A percentile compares a stretch with the other conserved stretches of the same genome.
Evolutionary conservation across 2,888 invertebrate species (phyloP).

Genomic region (Peribatodes rhomboidaria): DNA sequence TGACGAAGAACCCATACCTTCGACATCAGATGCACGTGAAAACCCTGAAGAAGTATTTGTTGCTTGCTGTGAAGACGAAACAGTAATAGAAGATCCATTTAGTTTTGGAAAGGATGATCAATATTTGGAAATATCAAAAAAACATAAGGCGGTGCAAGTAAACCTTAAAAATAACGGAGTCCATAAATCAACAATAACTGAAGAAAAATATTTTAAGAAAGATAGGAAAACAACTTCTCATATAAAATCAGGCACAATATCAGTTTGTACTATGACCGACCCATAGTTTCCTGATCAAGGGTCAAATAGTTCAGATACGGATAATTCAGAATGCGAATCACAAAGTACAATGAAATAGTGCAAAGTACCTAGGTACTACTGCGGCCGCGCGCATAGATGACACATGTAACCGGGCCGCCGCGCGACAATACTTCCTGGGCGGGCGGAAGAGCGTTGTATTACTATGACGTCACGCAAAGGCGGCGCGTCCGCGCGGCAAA

Average conservation of each 20-base stretch:
- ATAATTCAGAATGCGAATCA: background rate
- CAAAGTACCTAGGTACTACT: too few relatives aligned
- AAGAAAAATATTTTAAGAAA: background rate
- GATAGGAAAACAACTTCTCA: background rate
- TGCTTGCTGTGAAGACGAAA: constrained; percentile 1
- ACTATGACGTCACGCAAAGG: too few relatives aligned
- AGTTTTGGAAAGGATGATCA: constrained; percentile 1
- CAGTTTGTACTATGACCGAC: background rate
- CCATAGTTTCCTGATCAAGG: background rate
- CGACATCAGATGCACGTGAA: background rate
- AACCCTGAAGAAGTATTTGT: constrained; percentile 1
- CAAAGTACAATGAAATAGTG: too few relatives aligned
- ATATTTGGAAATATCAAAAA: background rate
- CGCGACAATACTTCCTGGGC: too few relatives aligned
- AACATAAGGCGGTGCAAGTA: constrained; percentile 1
- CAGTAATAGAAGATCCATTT: constrained; percentile 3
- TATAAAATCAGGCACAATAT: background rate
- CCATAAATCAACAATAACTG: background rate
- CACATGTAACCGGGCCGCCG: too few relatives aligned
- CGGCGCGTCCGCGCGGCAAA: too few relatives aligned
- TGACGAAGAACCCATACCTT: background rate
- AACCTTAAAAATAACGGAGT: background rate
- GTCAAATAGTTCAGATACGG: background rate
- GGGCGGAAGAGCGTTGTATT: too few relatives aligned
- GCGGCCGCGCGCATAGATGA: too few relatives aligned